Evolutionary conservation across 2,113 vertebrate species (phyloP), one percentile per base, ranked within the genome.

Genomic region (Erythrocercus mccallii): DNA sequence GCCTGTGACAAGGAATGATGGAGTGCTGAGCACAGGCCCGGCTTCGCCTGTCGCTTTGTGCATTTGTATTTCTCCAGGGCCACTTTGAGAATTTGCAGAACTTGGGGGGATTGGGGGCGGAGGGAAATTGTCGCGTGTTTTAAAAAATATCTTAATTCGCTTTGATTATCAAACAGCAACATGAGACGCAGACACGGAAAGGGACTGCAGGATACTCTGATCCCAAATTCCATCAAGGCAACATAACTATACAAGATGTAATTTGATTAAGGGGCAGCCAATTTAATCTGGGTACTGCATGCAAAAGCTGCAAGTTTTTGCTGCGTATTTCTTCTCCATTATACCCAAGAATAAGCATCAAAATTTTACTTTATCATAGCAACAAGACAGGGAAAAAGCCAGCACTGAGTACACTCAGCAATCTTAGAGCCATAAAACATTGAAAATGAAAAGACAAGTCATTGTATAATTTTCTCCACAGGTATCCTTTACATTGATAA

Each of bases 1-100:
- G 95, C 97, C 97, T 93, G 97, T 98, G 98, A 98, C 98, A 98
- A 97, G 92, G 95, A 91, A 98, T 98, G 98, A 98, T 98, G 97
- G 98, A 98, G 98, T 98, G 98, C 97, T 97, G 97, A 97, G 96
- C 98, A 97, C 97, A 90, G 97, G 98, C 95, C 97, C 69, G 35
- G 97, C 97, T 96, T 98, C 95, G 97, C 97, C 98, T 91, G 95
- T 96, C 96, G 88, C 97, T 97, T 95, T 97, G 97, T 97, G 97
- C 98, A 96, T 98, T 98, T 97, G 98, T 98, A 98, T 98, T 98
- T 98, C 98, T 98, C 97, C 93, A 96, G 96, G 97, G 97, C 97
- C 89, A 91, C 93, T 98, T 95, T 53, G 96, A 97, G 96, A 97
- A 97, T 98, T 95, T 97, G 92, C 96, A 97, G 97, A 96, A 98